Conservation (phyloP, 2,113 vertebrate species). For the Ciconia stormi region DNA sequence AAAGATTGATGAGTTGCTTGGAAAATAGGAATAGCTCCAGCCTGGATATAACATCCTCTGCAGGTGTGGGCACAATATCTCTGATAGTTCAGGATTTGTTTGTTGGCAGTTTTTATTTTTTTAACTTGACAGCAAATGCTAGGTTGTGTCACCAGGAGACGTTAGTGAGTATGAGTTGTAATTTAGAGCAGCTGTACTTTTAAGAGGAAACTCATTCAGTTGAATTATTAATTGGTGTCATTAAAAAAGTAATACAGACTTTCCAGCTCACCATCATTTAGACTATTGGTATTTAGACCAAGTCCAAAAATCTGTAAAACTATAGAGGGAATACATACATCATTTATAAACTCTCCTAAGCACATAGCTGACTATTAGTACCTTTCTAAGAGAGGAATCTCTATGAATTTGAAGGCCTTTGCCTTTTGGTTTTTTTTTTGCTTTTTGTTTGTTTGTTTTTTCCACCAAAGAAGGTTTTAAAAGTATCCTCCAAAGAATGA, state of each 20-base stretch:
- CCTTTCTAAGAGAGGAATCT: neutral
- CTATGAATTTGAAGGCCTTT: neutral
- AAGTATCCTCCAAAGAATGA: neutral
- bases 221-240: neutral
- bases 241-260: neutral
- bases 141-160: neutral
- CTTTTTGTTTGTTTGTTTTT: neutral
- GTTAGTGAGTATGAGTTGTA: neutral
- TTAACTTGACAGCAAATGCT: neutral
- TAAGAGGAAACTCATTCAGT: neutral
- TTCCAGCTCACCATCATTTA: neutral
- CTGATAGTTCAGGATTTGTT: neutral
- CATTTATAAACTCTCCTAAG: neutral
- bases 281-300: neutral
- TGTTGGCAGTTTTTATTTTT: neutral
- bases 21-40: neutral
- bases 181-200: neutral
- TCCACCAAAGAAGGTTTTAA: neutral
- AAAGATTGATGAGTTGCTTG: conserved; percentile 21
- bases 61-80: neutral
- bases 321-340: neutral
- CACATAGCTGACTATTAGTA: neutral
- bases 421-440: neutral
- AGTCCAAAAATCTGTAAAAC: neutral
- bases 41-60: neutral